Evolutionary conservation across 2,113 vertebrate species (phyloP), one percentile per base, ranked within the genome.

Genomic region (Sinosuthora webbiana): DNA sequence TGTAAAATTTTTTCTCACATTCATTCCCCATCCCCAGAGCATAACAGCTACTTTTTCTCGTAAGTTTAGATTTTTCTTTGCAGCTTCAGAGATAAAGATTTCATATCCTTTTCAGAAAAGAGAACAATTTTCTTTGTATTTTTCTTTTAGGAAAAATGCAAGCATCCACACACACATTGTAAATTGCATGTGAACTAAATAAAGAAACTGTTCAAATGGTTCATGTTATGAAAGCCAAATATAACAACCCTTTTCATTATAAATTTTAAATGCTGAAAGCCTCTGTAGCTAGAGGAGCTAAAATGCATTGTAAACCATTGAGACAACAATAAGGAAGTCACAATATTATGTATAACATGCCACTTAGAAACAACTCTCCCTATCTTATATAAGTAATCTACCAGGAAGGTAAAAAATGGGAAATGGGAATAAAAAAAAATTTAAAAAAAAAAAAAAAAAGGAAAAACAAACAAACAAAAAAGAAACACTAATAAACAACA

Each of bases 221-320:
- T 92, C 69, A 82, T 89, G 30, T 94, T 95, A 84, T 27, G 45
- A 71, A 93, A 95, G 45, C 23, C 65, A 95, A 94, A 87, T 76
- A 53, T 68, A 90, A 83, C 31, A 63, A 68, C 15, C 4, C 17
- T 13, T 44, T 89, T 42, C 77, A 60, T 78, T 87, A 68, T 31
- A 60, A 78, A 83, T 68, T 22, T 45, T 2, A 84, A 90, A 78
- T 71, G 22, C 25, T 69, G 78, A 92, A 94, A 87, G 22, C 25
- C 42, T 88, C 82, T 80, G 21, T 49, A 80, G 76, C 76, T 77
- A 55, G 47, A 79, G 11, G 24, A 92, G 12, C 21, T 81, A 37
- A 67, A 92, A 75, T 27, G 12, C 8, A n/a, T 44, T 85, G 68
- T 31, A 80, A 96, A 69, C 21, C 35, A 68, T 3, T 64, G 42